Base-by-base conservation (phyloP, 2,888 invertebrate species). In the Temnothorax rugatulus region DNA sequence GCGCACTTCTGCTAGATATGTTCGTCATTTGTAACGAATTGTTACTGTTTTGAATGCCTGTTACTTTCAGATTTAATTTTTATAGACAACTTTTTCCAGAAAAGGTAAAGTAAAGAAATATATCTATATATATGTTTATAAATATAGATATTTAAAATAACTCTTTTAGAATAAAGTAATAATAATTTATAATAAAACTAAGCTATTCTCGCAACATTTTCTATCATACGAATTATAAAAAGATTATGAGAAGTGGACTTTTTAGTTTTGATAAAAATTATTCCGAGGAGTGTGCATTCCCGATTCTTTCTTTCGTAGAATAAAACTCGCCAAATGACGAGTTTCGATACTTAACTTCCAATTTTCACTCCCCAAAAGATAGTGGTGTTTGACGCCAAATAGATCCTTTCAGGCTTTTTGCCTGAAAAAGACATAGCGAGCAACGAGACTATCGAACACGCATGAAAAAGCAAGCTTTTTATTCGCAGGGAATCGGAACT, bases 401-500 rank as follows among this genome's bases (percentile, higher is more conserved):
- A 68, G 11, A 52, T 50, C 34, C 50, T 34, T 69, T 4, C n/a
- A 21, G 18, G n/a, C 4, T 2, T n/a, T n/a, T 34, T 34, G 15
- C 2, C 21, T 38, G 38, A 50, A 54, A 54, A 34, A 71, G n/a
- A 13, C 13, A n/a, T 13, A 34, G 7, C 25, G 9, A 9, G 8
- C 52, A 25, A 25, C 21, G 21, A 15, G 25, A 25, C 11, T 21
- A 15, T n/a, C 4, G 15, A 21, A 76, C 52, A 18, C 21, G 11
- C n/a, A 63, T 38, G 63, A 25, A 21, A 73, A 47, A 54, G 50
- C 25, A 25, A 50, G 29, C 54, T 86, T 61, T 59, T 74, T 84
- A 86, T 44, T 74, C 44, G 29, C 44, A 25, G 29, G 29, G 29
- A 59, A 44, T 44, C 59, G 13, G 13, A 74, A 74, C 29, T 59